Evolutionary conservation across 1,140 invertebrate species (phyloP).

Genomic region (Drosophila truncata): DNA sequence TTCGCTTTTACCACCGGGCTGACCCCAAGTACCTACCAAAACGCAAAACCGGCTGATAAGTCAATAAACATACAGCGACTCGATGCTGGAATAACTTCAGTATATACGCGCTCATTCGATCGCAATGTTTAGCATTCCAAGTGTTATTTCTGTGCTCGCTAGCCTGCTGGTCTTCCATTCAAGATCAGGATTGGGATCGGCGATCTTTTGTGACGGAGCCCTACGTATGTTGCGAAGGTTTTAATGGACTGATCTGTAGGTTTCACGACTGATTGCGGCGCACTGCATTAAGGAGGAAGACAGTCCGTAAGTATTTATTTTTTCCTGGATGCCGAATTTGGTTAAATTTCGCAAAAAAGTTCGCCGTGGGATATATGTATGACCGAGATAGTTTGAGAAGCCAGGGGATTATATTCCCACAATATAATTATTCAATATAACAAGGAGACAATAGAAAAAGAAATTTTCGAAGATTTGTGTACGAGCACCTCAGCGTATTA

Average conservation of each 20-base stretch:
- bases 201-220: slow-evolving; percentile 4
- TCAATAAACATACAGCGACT: background rate
- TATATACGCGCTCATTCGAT: background rate
- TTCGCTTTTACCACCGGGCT: background rate
- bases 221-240: background rate
- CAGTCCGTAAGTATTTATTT: background rate
- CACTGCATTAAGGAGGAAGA: background rate
- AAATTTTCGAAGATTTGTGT: too few species aligned
- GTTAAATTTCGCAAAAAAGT: background rate
- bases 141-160: background rate
- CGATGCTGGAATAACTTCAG: background rate
- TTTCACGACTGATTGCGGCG: background rate
- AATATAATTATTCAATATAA: background rate
- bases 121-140: background rate
- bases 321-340: too few species aligned
- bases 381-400: accelerated
- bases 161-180: background rate
- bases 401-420: background rate
- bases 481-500: too few species aligned
- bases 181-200: background rate
- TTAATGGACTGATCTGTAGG: background rate
- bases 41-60: background rate
- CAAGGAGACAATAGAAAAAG: background rate
- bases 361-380: background rate
- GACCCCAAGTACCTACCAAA: slow-evolving; percentile 6